These are phyloP conservation scores for Ptychoptera albimana DNA, from an alignment of 2,888 invertebrate species.

Conservation along the genomic window DNA sequence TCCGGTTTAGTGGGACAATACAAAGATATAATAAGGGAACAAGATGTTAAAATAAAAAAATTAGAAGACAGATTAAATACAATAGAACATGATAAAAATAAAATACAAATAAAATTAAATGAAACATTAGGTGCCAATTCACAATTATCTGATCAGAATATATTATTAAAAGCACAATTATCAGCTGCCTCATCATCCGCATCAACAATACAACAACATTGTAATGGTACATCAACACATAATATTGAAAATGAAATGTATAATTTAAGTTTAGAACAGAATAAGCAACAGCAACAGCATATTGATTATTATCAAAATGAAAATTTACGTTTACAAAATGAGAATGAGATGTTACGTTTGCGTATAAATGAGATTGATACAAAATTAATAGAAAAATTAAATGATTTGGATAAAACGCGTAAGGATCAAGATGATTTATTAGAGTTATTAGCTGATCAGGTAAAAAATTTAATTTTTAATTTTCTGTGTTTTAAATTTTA, in stretches of 20 bases:
- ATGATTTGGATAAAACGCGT: slow-evolving; percentile 47
- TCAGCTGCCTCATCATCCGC: slow-evolving; percentile 24
- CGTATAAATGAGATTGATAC: slow-evolving; percentile 20
- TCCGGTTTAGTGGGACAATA: slow-evolving; percentile 44
- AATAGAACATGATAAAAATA: slow-evolving; percentile 17
- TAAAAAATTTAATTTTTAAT: slow-evolving; percentile 1
- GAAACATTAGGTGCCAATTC: slow-evolving; percentile 55
- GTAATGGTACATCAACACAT: slow-evolving; percentile 13
- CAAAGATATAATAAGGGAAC: slow-evolving; percentile 80
- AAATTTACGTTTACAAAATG: slow-evolving; percentile 23
- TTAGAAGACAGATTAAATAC: slow-evolving; percentile 20
- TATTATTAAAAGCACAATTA: slow-evolving; percentile 60
- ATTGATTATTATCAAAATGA: slow-evolving; percentile 21
- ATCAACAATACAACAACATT: slow-evolving; percentile 13
- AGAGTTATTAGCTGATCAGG: slow-evolving; percentile 81
- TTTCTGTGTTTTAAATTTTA: too few relatives aligned
- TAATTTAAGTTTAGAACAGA: slow-evolving; percentile 7
- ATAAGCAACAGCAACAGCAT: slow-evolving; percentile 8
- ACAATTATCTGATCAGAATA: slow-evolving; percentile 73
- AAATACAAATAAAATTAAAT: slow-evolving; percentile 35
- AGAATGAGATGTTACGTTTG: slow-evolving; percentile 22
- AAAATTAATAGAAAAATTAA: slow-evolving; percentile 16
- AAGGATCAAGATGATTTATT: slow-evolving; percentile 91
- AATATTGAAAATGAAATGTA: slow-evolving; percentile 8
- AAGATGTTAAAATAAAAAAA: slow-evolving; percentile 49